phyloP scores from a whole-genome alignment of 2,888 invertebrate genomes.

The Exephanes ischioxanthus region DNA sequence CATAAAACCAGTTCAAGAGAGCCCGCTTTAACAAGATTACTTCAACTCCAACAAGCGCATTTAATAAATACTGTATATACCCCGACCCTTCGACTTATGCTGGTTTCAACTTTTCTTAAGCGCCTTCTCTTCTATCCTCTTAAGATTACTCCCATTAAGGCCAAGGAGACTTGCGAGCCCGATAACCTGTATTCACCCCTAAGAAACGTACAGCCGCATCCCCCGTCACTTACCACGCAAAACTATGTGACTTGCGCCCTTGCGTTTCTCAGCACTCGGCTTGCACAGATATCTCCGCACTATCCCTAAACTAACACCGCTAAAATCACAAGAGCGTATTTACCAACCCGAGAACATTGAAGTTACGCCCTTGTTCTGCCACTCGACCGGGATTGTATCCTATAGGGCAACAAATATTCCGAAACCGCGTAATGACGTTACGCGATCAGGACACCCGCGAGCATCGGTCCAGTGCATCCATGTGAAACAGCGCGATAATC shows the following conservation, averaged over 20 bases:
- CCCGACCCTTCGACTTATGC: neutral
- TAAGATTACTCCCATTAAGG: neutral
- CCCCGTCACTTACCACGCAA: neutral
- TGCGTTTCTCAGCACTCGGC: too few relatives aligned
- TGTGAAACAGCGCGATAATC: slow-evolving; percentile 59
- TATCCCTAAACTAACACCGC: neutral
- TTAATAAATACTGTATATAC: neutral
- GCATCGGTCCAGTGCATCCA: slow-evolving; percentile 24
- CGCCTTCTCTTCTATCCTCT: neutral
- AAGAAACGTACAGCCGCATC: neutral
- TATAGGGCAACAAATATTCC: neutral
- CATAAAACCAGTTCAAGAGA: too few relatives aligned
- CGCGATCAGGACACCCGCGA: slow-evolving; percentile 20
- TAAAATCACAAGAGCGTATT: neutral
- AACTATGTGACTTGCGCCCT: neutral
- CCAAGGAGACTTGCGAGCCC: neutral
- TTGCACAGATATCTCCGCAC: neutral
- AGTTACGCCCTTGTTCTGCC: neutral
- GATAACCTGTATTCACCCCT: neutral
- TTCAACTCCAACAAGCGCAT: neutral
- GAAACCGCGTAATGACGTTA: neutral
- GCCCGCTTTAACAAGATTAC: too few relatives aligned
- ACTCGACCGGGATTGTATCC: neutral
- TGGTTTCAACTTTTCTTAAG: neutral
- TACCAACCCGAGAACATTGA: too few relatives aligned